A percentile compares a stretch with the other conserved stretches of the same genome.
Conservation (phyloP, 2,888 invertebrate species). For the Diarsia brunnea region DNA sequence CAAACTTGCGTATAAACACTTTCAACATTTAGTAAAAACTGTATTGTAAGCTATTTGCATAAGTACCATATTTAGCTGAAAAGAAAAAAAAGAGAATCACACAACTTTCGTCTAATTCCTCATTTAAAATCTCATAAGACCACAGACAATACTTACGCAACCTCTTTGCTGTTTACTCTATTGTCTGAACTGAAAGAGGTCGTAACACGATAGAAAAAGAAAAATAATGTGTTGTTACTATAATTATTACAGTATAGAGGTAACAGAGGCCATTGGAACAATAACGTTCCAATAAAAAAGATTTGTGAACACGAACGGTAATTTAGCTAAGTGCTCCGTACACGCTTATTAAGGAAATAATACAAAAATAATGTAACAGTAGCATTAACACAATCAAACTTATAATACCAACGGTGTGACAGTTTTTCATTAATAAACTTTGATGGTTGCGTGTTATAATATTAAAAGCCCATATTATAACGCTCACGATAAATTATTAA, state of each 20-base stretch:
- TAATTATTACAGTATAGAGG: conserved; percentile 7
- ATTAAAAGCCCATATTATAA: neutral
- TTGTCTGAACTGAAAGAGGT: conserved; percentile 39
- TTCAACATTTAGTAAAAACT: conserved; percentile 37
- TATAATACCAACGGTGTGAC: neutral
- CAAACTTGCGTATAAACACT: conserved; percentile 24
- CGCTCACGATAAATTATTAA: neutral
- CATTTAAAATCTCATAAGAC: conserved; percentile 58
- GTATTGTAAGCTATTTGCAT: conserved; percentile 27
- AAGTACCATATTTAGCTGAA: conserved; percentile 17
- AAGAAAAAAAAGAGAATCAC: conserved; percentile 13
- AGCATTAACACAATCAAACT: neutral
- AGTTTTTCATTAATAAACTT: neutral
- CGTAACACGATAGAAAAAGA: conserved; percentile 21
- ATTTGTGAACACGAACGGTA: conserved; percentile 13
- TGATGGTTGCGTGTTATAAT: neutral
- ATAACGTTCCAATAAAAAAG: conserved; percentile 32
- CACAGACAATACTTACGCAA: conserved; percentile 47
- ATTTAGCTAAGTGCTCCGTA: conserved; percentile 21
- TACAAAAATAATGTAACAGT: conserved; percentile 14
- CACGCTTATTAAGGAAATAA: conserved; percentile 1
- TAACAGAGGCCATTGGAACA: neutral
- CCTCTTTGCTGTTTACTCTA: conserved; percentile 30
- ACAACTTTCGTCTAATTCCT: conserved; percentile 43
- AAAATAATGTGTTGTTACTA: conserved; percentile 3